These are phyloP conservation scores for Sebastolobus altivelis DNA, from an alignment of 2,797 vertebrate genomes.

Conservation along the genomic window DNA sequence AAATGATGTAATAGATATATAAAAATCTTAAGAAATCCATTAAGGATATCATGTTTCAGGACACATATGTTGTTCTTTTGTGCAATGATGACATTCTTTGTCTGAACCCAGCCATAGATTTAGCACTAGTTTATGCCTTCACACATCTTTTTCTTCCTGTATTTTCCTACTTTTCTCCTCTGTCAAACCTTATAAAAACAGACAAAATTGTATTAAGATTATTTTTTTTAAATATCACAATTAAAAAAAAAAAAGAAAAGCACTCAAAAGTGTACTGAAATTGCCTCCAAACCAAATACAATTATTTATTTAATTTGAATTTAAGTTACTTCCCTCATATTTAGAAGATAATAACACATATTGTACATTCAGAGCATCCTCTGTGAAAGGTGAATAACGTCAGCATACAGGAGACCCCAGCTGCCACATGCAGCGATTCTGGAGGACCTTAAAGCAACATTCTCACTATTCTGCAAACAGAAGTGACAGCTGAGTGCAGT, in stretches of 20 bases:
- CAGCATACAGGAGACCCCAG: conserved; percentile 7
- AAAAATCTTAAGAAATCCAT: conserved; percentile 3
- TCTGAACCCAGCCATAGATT: conserved; percentile 8
- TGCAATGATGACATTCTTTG: background rate
- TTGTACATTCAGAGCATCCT: background rate
- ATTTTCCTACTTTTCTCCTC: background rate
- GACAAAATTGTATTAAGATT: background rate
- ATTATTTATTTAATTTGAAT: background rate
- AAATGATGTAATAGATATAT: conserved; percentile 25
- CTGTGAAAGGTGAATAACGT: background rate
- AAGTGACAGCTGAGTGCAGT: conserved; percentile 33
- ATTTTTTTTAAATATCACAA: background rate
- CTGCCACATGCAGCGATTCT: background rate
- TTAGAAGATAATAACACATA: background rate
- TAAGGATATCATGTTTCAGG: conserved; percentile 14
- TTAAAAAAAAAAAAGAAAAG: no score
- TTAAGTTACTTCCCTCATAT: background rate
- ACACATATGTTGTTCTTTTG: conserved; percentile 2
- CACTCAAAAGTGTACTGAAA: background rate
- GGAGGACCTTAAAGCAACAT: conserved; percentile 21
- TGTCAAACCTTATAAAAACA: background rate
- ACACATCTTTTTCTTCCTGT: background rate
- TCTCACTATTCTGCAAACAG: conserved; percentile 27
- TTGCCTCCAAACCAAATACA: background rate
- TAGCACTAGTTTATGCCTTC: background rate